phyloP scores from a whole-genome alignment of 2,113 vertebrate species.

The Dromas ardeola region DNA sequence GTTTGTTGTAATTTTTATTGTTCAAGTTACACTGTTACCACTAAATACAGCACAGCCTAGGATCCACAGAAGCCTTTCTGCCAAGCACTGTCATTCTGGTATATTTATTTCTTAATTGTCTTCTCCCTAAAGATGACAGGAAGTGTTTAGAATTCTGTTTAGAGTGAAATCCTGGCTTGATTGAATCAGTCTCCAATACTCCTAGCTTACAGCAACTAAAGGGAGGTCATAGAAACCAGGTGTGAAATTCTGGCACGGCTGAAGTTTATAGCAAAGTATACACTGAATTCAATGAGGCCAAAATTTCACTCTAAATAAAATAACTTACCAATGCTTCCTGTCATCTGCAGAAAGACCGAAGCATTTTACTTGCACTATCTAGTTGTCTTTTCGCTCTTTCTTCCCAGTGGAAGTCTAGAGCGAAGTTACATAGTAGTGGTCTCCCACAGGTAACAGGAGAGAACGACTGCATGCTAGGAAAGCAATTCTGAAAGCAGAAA shows the following conservation, averaged over 20 bases:
- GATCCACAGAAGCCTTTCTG: neutral
- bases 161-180: neutral
- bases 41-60: neutral
- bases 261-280: neutral
- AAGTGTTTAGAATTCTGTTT: neutral
- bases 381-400: neutral
- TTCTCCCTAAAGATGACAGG: neutral
- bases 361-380: neutral
- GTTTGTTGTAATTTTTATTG: neutral
- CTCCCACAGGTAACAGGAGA: neutral
- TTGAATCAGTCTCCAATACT: neutral
- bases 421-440: neutral
- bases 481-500: neutral
- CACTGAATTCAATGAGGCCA: neutral
- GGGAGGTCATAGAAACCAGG: neutral
- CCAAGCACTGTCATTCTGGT: neutral
- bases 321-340: neutral
- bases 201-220: neutral
- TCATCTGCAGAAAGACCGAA: neutral
- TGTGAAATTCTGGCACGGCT: neutral
- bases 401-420: neutral
- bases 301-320: neutral
- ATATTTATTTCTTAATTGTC: neutral
- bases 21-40: neutral
- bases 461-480: neutral